Evolutionary conservation across 2,888 invertebrate genomes (phyloP).

Genomic region (Ectemnius cavifrons): DNA sequence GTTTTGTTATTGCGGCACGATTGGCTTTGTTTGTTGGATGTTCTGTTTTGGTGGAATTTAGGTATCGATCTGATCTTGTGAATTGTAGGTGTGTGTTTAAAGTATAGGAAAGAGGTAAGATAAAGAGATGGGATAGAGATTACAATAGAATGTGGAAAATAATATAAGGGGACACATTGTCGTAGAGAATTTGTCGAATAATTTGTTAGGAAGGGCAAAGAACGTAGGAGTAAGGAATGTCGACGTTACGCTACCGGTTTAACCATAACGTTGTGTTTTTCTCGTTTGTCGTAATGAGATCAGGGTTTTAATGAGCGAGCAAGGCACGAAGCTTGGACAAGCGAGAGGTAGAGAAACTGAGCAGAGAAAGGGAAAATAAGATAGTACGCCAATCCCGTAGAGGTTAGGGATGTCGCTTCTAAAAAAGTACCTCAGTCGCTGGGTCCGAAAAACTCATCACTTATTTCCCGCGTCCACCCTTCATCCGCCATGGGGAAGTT

Average conservation of each 20-base stretch:
- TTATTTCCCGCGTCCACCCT: background rate
- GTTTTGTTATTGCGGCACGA: no score
- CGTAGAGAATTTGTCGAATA: background rate
- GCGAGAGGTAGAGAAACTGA: background rate
- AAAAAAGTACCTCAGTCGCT: background rate
- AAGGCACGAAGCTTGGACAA: background rate
- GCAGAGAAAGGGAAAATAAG: background rate
- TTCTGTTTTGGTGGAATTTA: no score
- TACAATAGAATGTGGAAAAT: no score
- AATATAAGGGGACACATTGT: no score
- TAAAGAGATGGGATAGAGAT: no score
- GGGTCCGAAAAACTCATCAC: background rate
- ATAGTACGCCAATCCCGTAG: background rate
- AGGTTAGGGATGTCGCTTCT: background rate
- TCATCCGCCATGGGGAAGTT: no score
- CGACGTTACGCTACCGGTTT: conserved; percentile 3
- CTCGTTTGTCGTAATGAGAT: conserved; percentile 17
- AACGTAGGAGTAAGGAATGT: background rate
- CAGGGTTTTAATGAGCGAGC: conserved; percentile 16
- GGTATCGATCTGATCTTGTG: no score
- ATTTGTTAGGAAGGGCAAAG: background rate
- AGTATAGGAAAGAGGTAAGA: no score
- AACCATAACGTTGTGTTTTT: conserved; percentile 17
- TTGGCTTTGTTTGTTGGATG: no score
- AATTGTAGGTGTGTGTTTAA: no score